phyloP scores from a whole-genome alignment of 2,113 vertebrate species.

The Oophaga pumilio region DNA sequence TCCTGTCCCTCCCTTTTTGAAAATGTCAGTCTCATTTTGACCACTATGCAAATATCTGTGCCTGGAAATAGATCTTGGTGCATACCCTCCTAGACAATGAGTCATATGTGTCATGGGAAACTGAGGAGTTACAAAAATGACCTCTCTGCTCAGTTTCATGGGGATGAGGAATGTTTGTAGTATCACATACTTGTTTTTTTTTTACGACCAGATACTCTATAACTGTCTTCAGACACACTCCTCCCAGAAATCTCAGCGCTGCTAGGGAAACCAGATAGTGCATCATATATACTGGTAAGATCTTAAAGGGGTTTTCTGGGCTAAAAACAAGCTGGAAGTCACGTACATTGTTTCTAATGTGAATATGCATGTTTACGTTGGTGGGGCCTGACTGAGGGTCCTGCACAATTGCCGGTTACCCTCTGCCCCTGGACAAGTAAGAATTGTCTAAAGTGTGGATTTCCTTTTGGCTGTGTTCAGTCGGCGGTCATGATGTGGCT shows the following conservation, averaged over 20 bases:
- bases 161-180: not conserved
- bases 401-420: no score
- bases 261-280: not conserved
- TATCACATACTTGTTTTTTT: not conserved
- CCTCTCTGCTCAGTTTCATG: not conserved
- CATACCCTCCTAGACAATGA: not conserved
- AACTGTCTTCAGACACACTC: not conserved
- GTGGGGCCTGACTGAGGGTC: no score
- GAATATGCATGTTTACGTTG: no score
- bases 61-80: not conserved
- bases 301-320: not conserved
- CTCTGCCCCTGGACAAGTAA: no score
- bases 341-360: no score
- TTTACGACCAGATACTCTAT: not conserved
- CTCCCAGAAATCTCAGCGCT: not conserved
- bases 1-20: not conserved
- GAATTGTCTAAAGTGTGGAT: no score
- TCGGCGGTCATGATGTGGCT: no score
- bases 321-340: no score
- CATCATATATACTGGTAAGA: not conserved
- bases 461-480: no score
- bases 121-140: not conserved
- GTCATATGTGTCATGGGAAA: not conserved
- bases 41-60: not conserved
- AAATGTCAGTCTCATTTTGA: not conserved